Evolutionary conservation across 2,113 vertebrate species (phyloP).

Genomic region (Strigops habroptila): DNA sequence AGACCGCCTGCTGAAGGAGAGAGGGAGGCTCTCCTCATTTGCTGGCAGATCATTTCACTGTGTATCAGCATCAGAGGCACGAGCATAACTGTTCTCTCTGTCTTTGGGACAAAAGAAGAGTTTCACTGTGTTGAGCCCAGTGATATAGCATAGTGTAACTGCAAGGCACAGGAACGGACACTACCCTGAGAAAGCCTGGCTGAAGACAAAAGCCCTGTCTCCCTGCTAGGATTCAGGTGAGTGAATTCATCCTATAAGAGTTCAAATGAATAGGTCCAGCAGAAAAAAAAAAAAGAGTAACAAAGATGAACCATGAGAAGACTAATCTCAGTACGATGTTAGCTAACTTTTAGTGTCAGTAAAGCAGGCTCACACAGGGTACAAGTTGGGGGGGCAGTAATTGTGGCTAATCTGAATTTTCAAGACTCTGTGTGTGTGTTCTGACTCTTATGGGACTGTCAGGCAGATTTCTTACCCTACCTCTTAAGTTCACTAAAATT

Average conservation of each 20-base stretch:
- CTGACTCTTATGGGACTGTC: background rate
- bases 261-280: background rate
- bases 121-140: constrained; percentile 17
- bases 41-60: background rate
- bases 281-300: background rate
- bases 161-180: background rate
- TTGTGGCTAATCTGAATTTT: background rate
- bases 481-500: background rate
- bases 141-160: background rate
- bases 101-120: constrained; percentile 31
- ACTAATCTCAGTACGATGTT: background rate
- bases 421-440: background rate
- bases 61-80: constrained; percentile 37
- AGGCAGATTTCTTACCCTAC: background rate
- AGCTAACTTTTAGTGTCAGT: background rate
- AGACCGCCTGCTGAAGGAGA: background rate
- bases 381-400: background rate
- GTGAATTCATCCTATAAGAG: background rate
- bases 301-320: background rate
- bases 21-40: background rate
- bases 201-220: background rate
- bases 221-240: constrained; percentile 30
- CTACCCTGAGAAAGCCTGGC: background rate
- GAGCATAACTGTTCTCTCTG: background rate
- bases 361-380: background rate